phyloP scores from a whole-genome alignment of 2,888 invertebrate species.

The Chorisops tibialis region DNA sequence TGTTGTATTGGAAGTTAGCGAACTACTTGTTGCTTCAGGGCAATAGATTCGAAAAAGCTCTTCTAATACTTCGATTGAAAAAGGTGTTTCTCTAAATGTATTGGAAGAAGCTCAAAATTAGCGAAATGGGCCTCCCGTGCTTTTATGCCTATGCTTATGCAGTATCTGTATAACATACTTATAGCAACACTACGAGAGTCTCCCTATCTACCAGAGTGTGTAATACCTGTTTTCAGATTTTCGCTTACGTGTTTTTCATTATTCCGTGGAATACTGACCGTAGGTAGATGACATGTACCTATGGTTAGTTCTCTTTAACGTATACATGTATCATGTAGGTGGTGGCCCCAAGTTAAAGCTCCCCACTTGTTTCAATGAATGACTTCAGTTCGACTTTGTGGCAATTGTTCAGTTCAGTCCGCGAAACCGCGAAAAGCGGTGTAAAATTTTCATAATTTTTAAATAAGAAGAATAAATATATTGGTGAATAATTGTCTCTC shows the following conservation, averaged over 20 bases:
- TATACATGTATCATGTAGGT: conserved; percentile 15
- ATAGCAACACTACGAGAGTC: no score
- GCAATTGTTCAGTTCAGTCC: conserved; percentile 28
- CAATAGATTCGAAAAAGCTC: no score
- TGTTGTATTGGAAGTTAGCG: no score
- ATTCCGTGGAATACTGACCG: conserved; percentile 4
- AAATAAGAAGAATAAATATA: background rate
- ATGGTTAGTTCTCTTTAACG: background rate
- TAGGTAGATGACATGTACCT: background rate
- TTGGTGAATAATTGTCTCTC: background rate
- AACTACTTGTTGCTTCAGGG: no score
- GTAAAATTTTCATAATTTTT: background rate
- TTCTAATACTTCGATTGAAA: no score
- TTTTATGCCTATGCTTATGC: no score
- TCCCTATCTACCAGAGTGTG: no score
- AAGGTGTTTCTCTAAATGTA: no score
- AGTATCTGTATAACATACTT: no score
- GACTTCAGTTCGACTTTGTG: conserved; percentile 28
- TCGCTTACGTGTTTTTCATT: conserved; percentile 9
- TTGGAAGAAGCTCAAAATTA: no score
- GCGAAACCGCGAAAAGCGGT: conserved; percentile 30
- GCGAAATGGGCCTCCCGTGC: no score
- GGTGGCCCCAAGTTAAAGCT: conserved; percentile 17
- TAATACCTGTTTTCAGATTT: conserved; percentile 14
- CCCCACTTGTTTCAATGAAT: conserved; percentile 26